Base-by-base conservation (phyloP, 1,140 invertebrate genomes). In the Drosophila eugracilis region DNA sequence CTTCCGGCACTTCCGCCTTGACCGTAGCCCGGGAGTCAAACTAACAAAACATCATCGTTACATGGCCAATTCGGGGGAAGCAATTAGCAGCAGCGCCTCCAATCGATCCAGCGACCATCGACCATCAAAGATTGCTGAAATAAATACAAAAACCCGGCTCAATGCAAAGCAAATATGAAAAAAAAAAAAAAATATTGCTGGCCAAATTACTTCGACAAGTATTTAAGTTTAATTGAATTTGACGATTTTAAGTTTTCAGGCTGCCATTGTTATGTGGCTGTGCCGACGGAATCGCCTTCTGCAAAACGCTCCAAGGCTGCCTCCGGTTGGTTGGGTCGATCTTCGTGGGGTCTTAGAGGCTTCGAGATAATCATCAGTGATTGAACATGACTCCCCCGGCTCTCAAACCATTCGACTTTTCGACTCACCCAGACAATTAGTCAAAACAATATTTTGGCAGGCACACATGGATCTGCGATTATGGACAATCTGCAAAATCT, bases 161-260 rank as follows among this genome's bases (percentile, higher is more conserved):
- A 88, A 88, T 88, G 83, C 84, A 88, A 88, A 88, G 63, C 78
- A 88, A 88, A 88, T 78, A 88, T 57, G 67, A 58, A 49, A 67
- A 60, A 59, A n/a, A n/a, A n/a, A n/a, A n/a, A n/a, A n/a, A n/a
- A n/a, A n/a, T n/a, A n/a, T n/a, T 26, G 26, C 44, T 55, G 52
- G 32, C 5, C 70, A 86, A 88, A 88, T 88, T 88, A 84, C 73
- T 88, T 78, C 83, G 78, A 75, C 75, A 78, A 78, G 83, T 83
- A 78, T 88, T 88, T 88, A 88, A 88, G 69, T 88, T 88, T 88
- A 88, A 88, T 88, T 88, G 83, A 88, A 88, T 89, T 88, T 78
- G 77, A 81, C 77, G 81, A 75, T 81, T 78, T 78, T 78, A 53
- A 28, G 54, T 21, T 36, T 19, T 9, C 30, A 32, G 4, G 1